Evolutionary conservation across 2,888 invertebrate species (phyloP).

Genomic region (Caenorhabditis sp.): DNA sequence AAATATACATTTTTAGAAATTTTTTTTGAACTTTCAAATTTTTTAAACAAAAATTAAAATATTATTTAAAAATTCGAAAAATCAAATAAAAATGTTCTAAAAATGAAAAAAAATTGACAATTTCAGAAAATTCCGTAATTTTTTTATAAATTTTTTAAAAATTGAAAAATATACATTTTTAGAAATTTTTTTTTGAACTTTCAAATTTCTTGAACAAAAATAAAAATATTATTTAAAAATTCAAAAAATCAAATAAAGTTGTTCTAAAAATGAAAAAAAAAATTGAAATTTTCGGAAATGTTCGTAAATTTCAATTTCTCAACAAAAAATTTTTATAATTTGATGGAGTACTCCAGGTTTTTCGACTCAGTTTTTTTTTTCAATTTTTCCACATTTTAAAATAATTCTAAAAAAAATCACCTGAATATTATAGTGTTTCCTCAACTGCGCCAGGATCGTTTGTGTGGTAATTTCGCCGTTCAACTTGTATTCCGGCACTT

Average conservation of each 20-base stretch:
- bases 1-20: background rate
- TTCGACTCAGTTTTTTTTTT: background rate
- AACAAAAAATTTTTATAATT: background rate
- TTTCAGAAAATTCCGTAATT: background rate
- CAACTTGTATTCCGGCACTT: slow-evolving; percentile 45
- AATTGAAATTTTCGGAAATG: background rate
- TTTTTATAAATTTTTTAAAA: too few species aligned
- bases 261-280: too few species aligned
- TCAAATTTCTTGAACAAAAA: too few species aligned
- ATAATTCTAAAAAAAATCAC: slow-evolving; percentile 28
- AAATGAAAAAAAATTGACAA: background rate
- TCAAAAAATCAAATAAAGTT: too few species aligned
- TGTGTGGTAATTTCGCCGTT: slow-evolving; percentile 49
- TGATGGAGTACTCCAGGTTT: too few species aligned
- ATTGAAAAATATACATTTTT: too few species aligned
- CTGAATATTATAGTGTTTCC: slow-evolving; percentile 66
- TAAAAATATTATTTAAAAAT: too few species aligned
- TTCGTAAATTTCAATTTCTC: background rate
- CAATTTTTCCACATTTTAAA: background rate
- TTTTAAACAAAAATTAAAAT: too few species aligned
- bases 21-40: too few species aligned
- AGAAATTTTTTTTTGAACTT: too few species aligned
- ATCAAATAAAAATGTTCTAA: too few species aligned
- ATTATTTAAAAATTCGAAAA: too few species aligned
- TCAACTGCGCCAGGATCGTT: slow-evolving; percentile 29